These are phyloP conservation scores for Octodonta nipae DNA, from an alignment of 2,888 invertebrate genomes.

Conservation along the genomic window DNA sequence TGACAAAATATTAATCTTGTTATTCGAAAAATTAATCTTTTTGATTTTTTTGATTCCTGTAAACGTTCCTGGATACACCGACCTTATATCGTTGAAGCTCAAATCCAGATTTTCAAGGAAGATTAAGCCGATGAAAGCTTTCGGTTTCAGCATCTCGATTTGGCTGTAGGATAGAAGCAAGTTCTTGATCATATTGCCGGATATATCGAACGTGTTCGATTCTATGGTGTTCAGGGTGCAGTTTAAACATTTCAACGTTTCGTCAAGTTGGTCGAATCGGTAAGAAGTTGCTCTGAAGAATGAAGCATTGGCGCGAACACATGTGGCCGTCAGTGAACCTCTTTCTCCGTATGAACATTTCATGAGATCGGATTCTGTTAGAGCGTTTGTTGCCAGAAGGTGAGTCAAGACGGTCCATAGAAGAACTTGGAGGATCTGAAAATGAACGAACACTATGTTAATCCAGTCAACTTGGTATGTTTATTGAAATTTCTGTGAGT, in stretches of 20 bases:
- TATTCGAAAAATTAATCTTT: constrained; percentile 25
- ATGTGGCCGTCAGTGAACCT: constrained; percentile 33
- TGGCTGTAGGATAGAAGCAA: constrained; percentile 24
- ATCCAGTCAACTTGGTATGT: no score
- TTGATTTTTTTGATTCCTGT: constrained; percentile 30
- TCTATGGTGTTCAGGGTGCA: constrained; percentile 27
- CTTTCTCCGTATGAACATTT: constrained; percentile 33
- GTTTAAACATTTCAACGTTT: constrained; percentile 28
- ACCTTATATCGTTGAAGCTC: constrained; percentile 25
- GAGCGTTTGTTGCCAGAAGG: no score
- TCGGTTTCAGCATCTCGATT: constrained; percentile 24
- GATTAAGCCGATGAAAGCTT: constrained; percentile 31
- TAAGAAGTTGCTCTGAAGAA: constrained; percentile 31
- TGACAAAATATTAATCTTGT: constrained; percentile 25
- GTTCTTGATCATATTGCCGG: constrained; percentile 30
- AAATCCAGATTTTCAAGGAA: constrained; percentile 26
- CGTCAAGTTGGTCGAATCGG: constrained; percentile 33
- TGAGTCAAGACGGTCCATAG: no score
- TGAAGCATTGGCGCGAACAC: constrained; percentile 27
- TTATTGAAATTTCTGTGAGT: no score
- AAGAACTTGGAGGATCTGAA: no score
- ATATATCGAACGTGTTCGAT: constrained; percentile 30
- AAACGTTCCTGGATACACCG: constrained; percentile 28
- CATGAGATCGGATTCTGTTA: constrained; percentile 16
- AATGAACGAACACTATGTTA: no score